Evolutionary conservation across 1,140 invertebrate species (phyloP).

Genomic region (Drosophila punjabiensis): DNA sequence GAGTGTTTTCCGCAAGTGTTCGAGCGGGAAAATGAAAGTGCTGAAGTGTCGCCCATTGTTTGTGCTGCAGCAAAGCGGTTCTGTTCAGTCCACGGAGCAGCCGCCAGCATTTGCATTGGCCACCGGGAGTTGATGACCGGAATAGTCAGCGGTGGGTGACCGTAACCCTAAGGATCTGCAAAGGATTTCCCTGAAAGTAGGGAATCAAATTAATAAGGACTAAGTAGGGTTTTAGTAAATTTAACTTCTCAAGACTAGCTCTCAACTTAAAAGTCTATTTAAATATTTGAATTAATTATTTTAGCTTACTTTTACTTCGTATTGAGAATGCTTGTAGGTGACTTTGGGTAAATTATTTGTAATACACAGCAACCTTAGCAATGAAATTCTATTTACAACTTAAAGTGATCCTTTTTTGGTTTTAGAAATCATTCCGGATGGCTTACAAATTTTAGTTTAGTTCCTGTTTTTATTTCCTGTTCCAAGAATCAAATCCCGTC

Average conservation of each 20-base stretch:
- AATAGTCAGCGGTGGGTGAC: conserved; percentile 1
- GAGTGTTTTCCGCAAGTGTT: conserved; percentile 57
- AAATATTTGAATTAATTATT: too few species aligned
- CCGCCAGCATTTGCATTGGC: conserved; percentile 34
- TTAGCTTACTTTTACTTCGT: too few species aligned
- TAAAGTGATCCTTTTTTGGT: background rate
- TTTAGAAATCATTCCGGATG: background rate
- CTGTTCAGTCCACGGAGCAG: conserved; percentile 49
- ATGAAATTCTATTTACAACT: background rate
- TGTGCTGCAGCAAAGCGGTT: conserved; percentile 19
- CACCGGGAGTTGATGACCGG: conserved; percentile 43
- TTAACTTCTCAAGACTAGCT: background rate
- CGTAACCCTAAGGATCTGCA: background rate
- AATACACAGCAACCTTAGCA: background rate
- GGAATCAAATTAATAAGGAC: background rate
- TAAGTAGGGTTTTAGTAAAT: background rate
- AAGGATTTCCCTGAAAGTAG: background rate
- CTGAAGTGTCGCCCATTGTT: conserved; percentile 76
- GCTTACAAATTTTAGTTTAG: conserved; percentile 3
- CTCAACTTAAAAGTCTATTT: background rate
- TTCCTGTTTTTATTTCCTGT: background rate
- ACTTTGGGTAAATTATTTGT: background rate
- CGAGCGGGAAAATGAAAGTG: conserved; percentile 74
- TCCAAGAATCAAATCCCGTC: conserved; percentile 1
- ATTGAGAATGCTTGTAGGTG: too few species aligned